Evolutionary conservation across 1,140 invertebrate genomes (phyloP), one percentile per base, ranked within the genome.

Genomic region (Protaetia brevitarsis): DNA sequence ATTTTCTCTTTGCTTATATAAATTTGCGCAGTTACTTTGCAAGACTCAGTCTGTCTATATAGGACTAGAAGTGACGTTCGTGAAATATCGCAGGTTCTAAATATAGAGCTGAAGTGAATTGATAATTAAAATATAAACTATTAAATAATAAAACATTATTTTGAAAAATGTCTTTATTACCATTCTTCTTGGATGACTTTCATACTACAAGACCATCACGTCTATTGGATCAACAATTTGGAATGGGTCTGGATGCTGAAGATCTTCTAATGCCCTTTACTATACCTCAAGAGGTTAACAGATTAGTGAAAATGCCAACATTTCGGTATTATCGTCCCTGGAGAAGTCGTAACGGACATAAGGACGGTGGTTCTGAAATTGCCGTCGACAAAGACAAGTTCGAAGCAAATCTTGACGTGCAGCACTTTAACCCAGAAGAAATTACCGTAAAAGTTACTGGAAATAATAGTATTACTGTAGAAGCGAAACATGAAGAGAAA

Each of bases 361-460:
- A 72, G 31, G 76, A 79, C 66, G 71, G 71, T 27, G 79, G 79
- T 7, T 84, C 82, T 0, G 79, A 74, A n/a, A 72, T 83, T 1
- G 66, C 66, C 13, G 34, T 62, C 8, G 82, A 86, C 65, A 86
- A 86, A 29, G 82, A 87, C 31, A 82, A 83, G 3, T 88, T 87
- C 68, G 84, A 91, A 75, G 85, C 89, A 0, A 86, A 85, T 68
- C 76, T 93, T 73, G 93, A 96, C 74, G 91, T 96, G 0, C 87
- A 91, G 34, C 92, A 95, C 69, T 96, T 96, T 75, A 80, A 85
- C 30, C 92, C 93, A 0, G 87, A 90, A 45, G 93, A 96, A 76
- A 87, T 96, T 8, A 83, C 84, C 4, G 91, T 96, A 0, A 93
- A 92, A 75, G 84, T 86, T 0, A 90, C 88, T 0, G 85, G 87